Evolutionary conservation across 2,113 vertebrate genomes (phyloP).

Genomic region (Myocastor coypus): DNA sequence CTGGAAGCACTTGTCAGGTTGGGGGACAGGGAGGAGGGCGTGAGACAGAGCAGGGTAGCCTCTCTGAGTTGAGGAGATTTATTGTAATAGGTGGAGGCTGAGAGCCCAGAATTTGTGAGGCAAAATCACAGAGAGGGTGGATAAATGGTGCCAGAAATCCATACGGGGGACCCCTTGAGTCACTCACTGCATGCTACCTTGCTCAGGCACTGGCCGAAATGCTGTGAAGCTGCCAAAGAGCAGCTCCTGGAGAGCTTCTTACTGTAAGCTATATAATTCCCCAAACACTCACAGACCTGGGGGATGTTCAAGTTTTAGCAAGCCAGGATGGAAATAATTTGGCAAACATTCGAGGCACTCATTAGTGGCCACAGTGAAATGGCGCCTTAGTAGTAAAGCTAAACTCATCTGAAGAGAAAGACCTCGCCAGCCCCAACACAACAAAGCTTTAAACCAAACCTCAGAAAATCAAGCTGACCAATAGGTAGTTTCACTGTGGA

Average conservation of each 20-base stretch:
- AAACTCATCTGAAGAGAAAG: neutral
- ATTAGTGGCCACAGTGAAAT: neutral
- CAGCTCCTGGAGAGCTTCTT: neutral
- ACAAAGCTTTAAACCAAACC: neutral
- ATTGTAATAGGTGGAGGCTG: neutral
- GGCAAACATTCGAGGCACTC: neutral
- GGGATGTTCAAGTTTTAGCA: neutral
- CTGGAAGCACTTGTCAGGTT: neutral
- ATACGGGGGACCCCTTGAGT: neutral
- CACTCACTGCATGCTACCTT: neutral
- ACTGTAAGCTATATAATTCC: neutral
- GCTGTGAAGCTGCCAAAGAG: neutral
- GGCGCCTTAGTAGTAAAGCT: neutral
- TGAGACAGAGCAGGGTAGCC: neutral
- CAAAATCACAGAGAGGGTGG: neutral
- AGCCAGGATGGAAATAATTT: neutral
- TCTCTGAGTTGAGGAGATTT: neutral
- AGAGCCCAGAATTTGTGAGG: neutral
- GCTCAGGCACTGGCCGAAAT: neutral
- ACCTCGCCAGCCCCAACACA: neutral
- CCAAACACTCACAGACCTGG: neutral
- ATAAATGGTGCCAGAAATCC: neutral
- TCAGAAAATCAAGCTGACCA: constrained; percentile 28
- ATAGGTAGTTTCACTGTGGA: neutral
- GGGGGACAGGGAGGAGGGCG: neutral